Evolutionary conservation across 1,140 invertebrate species (phyloP).

Genomic region (Leptestheria dahalacensis): DNA sequence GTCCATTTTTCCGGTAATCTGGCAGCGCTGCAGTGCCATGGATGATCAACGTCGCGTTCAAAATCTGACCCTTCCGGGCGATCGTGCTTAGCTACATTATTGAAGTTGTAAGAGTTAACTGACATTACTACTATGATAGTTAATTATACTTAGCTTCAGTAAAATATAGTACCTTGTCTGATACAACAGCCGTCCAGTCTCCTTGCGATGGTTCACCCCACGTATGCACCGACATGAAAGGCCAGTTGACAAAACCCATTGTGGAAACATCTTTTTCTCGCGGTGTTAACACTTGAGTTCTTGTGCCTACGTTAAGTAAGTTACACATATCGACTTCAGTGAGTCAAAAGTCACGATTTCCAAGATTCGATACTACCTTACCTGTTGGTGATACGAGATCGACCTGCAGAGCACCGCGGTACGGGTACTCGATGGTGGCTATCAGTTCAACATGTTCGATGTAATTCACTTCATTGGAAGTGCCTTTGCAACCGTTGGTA

Average conservation of each 20-base stretch:
- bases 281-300: slow-evolving; percentile 47
- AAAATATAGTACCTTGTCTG: slow-evolving; percentile 37
- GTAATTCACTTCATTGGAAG: slow-evolving; percentile 40
- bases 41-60: slow-evolving; percentile 38
- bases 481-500: slow-evolving; percentile 30
- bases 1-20: slow-evolving; percentile 37
- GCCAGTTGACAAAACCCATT: slow-evolving; percentile 65
- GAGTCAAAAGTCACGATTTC: slow-evolving; percentile 26
- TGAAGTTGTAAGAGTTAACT: background rate
- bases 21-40: slow-evolving; percentile 52
- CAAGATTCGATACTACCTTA: slow-evolving; percentile 26
- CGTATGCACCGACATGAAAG: slow-evolving; percentile 74
- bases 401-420: slow-evolving; percentile 55
- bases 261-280: slow-evolving; percentile 50
- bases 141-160: background rate
- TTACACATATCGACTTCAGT: background rate
- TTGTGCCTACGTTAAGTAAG: slow-evolving; percentile 39
- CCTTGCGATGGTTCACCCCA: slow-evolving; percentile 77
- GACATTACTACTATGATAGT: background rate
- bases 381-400: slow-evolving; percentile 50
- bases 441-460: slow-evolving; percentile 69
- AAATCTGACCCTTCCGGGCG: slow-evolving; percentile 25
- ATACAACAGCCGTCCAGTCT: slow-evolving; percentile 48
- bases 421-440: slow-evolving; percentile 45
- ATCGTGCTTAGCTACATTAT: slow-evolving; percentile 13